A percentile compares a stretch with the other conserved stretches of the same genome.
phyloP scores from a whole-genome alignment of 1,140 invertebrate genomes.

The Cydia splendana region DNA sequence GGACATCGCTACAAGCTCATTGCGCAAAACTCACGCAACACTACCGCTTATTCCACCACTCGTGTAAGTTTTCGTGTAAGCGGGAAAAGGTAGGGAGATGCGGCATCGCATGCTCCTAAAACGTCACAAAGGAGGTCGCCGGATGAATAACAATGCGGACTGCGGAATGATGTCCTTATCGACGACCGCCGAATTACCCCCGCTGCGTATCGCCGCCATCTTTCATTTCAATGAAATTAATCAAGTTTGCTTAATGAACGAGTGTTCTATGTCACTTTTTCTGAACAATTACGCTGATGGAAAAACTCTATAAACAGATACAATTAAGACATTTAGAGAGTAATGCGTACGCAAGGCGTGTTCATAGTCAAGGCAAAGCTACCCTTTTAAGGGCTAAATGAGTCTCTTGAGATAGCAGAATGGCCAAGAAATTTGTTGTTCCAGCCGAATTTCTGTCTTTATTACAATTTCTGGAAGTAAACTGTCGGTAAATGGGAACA shows the following conservation, averaged over 20 bases:
- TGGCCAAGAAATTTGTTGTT: not conserved
- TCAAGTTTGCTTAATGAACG: constrained; percentile 21
- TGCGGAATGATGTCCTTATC: constrained; percentile 73
- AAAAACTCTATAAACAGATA: constrained; percentile 11
- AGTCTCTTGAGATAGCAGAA: not conserved
- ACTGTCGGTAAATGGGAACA: no score
- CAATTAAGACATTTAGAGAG: not conserved
- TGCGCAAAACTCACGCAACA: constrained; percentile 67
- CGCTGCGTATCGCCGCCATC: constrained; percentile 31
- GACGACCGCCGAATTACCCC: constrained; percentile 37
- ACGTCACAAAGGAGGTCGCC: constrained; percentile 73
- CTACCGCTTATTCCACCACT: constrained; percentile 43
- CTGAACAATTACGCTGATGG: constrained; percentile 20
- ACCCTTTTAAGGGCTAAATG: not conserved
- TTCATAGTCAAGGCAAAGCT: not conserved
- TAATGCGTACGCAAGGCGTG: not conserved
- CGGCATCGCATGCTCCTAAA: constrained; percentile 68
- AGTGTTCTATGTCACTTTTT: constrained; percentile 11
- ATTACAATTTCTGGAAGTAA: no score
- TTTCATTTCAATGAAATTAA: constrained; percentile 29
- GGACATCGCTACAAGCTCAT: constrained; percentile 59
- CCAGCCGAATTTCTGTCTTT: no score
- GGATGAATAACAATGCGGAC: constrained; percentile 77
- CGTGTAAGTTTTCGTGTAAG: not conserved
- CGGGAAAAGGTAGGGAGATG: constrained; percentile 57